phyloP scores from a whole-genome alignment of 2,888 invertebrate genomes.

The Electrophaes corylata region DNA sequence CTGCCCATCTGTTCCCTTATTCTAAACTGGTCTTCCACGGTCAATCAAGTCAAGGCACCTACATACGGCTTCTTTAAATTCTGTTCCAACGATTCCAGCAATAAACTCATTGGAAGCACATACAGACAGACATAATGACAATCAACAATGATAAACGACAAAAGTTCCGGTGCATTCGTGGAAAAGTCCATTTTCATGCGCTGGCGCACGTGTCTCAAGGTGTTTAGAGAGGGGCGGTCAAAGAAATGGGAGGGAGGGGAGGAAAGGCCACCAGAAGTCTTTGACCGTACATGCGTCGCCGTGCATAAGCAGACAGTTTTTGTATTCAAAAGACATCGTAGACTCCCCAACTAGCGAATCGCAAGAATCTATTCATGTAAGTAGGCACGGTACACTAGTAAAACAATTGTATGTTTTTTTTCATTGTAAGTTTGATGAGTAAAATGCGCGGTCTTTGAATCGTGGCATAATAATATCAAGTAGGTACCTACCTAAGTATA shows the following conservation, averaged over 20 bases:
- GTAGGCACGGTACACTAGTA: constrained; percentile 62
- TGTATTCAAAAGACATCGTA: constrained; percentile 73
- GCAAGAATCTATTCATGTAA: constrained; percentile 76
- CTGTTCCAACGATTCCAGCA: no score
- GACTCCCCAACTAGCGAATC: constrained; percentile 73
- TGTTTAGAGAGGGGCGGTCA: constrained; percentile 42
- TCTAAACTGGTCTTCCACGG: no score
- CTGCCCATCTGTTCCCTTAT: no score
- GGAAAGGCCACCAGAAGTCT: constrained; percentile 60
- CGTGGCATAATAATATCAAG: constrained; percentile 46
- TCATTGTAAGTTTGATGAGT: constrained; percentile 66
- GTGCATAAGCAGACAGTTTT: constrained; percentile 73
- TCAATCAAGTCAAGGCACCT: no score
- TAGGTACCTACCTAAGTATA: not conserved
- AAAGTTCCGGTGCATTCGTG: constrained; percentile 74
- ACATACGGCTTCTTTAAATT: no score
- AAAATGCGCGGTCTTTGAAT: constrained; percentile 53
- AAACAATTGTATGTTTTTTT: constrained; percentile 70
- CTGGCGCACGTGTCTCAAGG: constrained; percentile 59
- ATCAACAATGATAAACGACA: constrained; percentile 36
- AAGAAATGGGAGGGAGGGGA: constrained; percentile 41
- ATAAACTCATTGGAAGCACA: not conserved
- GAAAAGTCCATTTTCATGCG: constrained; percentile 77
- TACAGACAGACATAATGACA: not conserved
- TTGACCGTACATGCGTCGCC: constrained; percentile 74